Conservation (phyloP, 2,797 vertebrate species). For the Epinephelus coioides region DNA sequence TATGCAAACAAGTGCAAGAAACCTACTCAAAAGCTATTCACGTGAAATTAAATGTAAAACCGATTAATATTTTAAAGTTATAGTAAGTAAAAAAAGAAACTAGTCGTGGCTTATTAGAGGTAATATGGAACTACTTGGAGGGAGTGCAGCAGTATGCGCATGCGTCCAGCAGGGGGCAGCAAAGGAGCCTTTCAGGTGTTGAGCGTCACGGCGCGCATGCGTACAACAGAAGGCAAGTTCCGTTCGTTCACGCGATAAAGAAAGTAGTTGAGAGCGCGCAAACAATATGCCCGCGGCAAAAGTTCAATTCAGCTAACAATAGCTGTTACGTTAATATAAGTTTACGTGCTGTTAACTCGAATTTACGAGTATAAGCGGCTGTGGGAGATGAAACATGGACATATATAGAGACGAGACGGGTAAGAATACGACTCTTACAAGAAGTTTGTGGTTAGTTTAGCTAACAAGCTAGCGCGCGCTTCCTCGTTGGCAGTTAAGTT, state of each 20-base stretch:
- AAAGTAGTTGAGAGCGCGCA: background rate
- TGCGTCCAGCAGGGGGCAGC: background rate
- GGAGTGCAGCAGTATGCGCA: no score
- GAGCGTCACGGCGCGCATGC: conserved; percentile 32
- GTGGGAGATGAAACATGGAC: conserved; percentile 47
- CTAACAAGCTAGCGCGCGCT: conserved; percentile 14
- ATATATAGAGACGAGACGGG: conserved; percentile 59
- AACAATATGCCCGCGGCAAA: background rate
- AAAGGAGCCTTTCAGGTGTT: accelerated
- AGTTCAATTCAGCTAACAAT: background rate
- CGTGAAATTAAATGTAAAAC: background rate
- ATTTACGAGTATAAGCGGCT: background rate
- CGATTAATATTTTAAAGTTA: no score
- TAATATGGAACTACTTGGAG: no score
- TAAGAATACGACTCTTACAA: conserved; percentile 31
- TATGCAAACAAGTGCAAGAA: background rate
- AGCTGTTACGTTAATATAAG: background rate
- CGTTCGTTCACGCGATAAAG: background rate
- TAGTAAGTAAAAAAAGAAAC: no score
- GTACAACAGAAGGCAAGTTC: background rate
- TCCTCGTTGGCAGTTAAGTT: background rate
- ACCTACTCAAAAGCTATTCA: background rate
- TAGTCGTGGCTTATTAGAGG: no score
- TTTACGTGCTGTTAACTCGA: background rate
- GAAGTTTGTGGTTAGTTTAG: conserved; percentile 26